Conservation (phyloP, 2,113 vertebrate genomes). For the Alethe castanea region DNA sequence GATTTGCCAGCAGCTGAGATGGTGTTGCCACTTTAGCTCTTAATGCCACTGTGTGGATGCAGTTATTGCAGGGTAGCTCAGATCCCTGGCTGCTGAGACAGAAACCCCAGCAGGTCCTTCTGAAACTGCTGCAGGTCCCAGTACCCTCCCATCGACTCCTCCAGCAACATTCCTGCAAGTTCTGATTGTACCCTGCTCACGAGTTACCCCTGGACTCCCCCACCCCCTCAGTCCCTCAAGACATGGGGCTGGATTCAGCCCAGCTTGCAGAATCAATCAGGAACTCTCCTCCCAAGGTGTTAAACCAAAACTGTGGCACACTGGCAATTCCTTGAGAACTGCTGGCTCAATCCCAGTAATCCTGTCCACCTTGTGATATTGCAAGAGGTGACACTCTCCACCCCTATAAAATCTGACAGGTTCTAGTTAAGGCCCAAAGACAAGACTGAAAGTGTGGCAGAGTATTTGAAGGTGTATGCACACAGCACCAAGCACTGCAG, state of each 20-base stretch:
- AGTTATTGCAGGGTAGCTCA: neutral
- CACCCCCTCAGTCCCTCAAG: neutral
- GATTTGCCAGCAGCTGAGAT: neutral
- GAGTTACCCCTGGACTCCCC: neutral
- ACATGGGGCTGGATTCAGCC: neutral
- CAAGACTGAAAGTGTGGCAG: neutral
- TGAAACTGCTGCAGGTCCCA: neutral
- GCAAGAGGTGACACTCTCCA: neutral
- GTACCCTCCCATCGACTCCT: rapidly evolving
- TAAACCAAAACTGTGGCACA: neutral
- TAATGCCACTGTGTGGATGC: neutral
- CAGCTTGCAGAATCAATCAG: neutral
- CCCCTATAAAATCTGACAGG: neutral
- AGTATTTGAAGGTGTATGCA: neutral
- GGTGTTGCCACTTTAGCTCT: neutral
- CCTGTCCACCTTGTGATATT: neutral
- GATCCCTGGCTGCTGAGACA: neutral
- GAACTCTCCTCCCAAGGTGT: neutral
- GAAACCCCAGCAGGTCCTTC: neutral
- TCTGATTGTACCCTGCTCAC: rapidly evolving
- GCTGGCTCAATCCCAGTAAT: neutral
- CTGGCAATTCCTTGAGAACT: neutral
- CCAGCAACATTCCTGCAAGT: neutral
- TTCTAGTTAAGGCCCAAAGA: neutral
- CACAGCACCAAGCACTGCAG: neutral